Evolutionary conservation across 2,113 vertebrate species (phyloP).

Genomic region (Pseudorasbora parva): DNA sequence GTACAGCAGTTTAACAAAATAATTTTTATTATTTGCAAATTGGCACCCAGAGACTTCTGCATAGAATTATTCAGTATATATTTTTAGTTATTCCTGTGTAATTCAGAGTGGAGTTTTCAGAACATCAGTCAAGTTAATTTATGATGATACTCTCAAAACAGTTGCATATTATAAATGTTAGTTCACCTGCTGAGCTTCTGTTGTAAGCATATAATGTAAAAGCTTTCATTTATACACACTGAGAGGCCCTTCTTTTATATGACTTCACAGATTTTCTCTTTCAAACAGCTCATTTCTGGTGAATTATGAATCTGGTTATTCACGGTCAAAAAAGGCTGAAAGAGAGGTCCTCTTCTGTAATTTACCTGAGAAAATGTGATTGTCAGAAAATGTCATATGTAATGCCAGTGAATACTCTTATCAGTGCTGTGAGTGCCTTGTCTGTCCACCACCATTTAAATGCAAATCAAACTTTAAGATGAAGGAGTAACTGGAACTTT

Average conservation of each 20-base stretch:
- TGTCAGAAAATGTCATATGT: constrained; percentile 48
- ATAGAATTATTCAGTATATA: neutral
- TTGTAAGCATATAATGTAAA: neutral
- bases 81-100: neutral
- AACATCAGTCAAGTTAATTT: neutral
- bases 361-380: constrained; percentile 31
- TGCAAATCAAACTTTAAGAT: constrained; percentile 56
- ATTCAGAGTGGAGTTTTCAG: neutral
- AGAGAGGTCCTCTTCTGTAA: constrained; percentile 31
- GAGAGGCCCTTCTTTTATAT: neutral
- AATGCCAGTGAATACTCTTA: constrained; percentile 45
- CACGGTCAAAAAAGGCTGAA: constrained; percentile 29
- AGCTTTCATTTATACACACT: neutral
- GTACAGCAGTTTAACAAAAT: neutral
- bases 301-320: constrained; percentile 28
- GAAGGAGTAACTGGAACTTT: constrained; percentile 31
- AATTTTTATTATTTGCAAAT: neutral
- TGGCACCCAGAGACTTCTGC: neutral
- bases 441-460: constrained; percentile 58
- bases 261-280: neutral
- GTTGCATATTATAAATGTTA: neutral
- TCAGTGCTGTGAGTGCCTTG: constrained; percentile 46
- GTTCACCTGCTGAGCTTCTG: neutral
- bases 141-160: neutral
- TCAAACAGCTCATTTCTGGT: constrained; percentile 15